Evolutionary conservation across 2,113 vertebrate species (phyloP).

Genomic region (Rhinolophus ferrumequinum): DNA sequence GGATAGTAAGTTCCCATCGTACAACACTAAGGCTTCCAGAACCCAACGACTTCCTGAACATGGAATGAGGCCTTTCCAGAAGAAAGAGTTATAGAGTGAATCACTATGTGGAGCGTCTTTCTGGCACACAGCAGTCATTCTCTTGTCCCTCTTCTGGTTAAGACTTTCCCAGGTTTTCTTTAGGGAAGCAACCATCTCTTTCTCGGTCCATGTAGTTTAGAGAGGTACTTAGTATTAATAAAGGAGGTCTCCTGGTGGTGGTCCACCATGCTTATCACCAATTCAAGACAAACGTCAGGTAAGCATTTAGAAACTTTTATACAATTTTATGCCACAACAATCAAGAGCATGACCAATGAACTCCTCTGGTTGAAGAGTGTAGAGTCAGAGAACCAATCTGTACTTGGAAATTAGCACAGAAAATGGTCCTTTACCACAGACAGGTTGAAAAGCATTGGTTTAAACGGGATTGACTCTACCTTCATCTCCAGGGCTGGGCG

Average conservation of each 20-base stretch:
- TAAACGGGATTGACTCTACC: neutral
- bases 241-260: neutral
- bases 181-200: neutral
- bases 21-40: neutral
- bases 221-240: neutral
- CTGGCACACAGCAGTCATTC: neutral
- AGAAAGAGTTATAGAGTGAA: neutral
- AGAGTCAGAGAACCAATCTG: neutral
- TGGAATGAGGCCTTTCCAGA: neutral
- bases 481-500: neutral
- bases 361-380: neutral
- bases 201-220: neutral
- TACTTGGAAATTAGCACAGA: neutral
- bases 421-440: neutral
- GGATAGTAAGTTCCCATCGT: neutral
- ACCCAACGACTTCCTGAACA: neutral
- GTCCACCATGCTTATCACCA: neutral
- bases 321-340: neutral
- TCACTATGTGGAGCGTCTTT: neutral
- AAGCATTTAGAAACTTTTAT: neutral
- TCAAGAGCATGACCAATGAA: neutral
- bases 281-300: neutral
- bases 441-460: neutral
- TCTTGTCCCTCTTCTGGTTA: neutral
- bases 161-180: neutral